Base-by-base conservation (phyloP, 2,113 vertebrate species). In the Hipposideros armiger region DNA sequence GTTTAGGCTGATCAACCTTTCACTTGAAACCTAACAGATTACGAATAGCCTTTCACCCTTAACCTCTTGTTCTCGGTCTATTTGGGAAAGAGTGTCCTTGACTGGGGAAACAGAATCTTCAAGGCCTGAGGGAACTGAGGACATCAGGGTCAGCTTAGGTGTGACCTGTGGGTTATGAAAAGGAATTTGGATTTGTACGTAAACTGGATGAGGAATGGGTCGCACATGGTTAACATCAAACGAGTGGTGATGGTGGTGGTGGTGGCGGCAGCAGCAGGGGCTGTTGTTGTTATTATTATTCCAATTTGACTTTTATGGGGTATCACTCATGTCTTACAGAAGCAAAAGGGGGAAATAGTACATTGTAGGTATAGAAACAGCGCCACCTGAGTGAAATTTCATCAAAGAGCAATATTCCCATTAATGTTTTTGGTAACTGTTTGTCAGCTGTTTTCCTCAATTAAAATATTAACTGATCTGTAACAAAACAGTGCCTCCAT, bases 381-480 rank as follows among this genome's bases (percentile, higher is more conserved):
- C 66, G 13, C 19, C 4, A 20, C 4, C 7, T 3, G 6, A 89
- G 47, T 70, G 4, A 87, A 87, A 91, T 76, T 94, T 85, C 42
- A 78, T 50, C 20, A 82, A 78, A 82, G 5, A 77, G 4, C 11
- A 74, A 15, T 54, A 91, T 13, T 58, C 3, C 24, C 45, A 45
- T 67, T 95, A 92, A 85, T 92, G n/a, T n/a, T 86, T 90, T 94
- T 70, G 85, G 67, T 73, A 95, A 76, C 14, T 92, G 78, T 97
- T 92, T 84, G 60, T 97, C 82, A 95, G 90, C 87, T 96, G 4
- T 91, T 96, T 97, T 96, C 52, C 94, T 96, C 91, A 86, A 86
- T 97, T 95, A 95, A 87, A 94, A 90, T 50, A 60, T 72, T 87
- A 87, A 77, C 14, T 90, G 32, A 11, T 66, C 66, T 73, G 9